Evolutionary conservation across 53 echinoderm and acorn worm genomes (phyloP).

Genomic region (Crossaster papposus): DNA sequence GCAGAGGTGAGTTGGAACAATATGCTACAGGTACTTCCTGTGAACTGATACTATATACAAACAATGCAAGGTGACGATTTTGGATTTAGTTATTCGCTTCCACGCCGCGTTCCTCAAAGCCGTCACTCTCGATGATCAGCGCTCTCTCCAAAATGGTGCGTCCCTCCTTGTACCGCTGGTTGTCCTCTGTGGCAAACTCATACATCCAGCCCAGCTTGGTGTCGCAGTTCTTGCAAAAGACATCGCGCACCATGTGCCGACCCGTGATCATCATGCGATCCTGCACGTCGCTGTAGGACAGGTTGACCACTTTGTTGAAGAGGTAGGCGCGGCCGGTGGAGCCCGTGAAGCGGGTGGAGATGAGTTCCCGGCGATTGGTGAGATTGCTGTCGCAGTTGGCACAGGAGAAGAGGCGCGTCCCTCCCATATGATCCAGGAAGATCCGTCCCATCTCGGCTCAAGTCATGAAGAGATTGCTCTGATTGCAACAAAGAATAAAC

Average conservation of each 20-base stretch:
- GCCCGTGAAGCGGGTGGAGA: conserved; percentile 91
- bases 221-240: conserved; percentile 97
- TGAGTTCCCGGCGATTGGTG: conserved; percentile 86
- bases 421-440: conserved; percentile 95
- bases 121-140: conserved; percentile 93
- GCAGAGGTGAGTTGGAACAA: background rate
- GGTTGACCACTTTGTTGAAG: conserved; percentile 95
- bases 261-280: conserved; percentile 98
- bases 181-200: conserved; percentile 98
- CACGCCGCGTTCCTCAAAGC: conserved; percentile 79
- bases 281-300: conserved; percentile 93
- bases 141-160: conserved; percentile 92
- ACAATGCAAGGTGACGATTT: background rate
- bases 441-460: conserved; percentile 85
- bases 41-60: background rate
- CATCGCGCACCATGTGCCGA: conserved; percentile 95
- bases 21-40: background rate
- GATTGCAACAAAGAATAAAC: background rate
- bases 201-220: conserved; percentile 98
- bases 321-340: conserved; percentile 95
- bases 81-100: conserved; percentile 28
- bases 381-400: conserved; percentile 93
- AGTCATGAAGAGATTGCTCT: background rate
- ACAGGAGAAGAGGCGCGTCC: conserved; percentile 91
- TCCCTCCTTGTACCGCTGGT: conserved; percentile 96